Conservation (phyloP, 2,113 vertebrate species). For the Callionymus lyra region DNA sequence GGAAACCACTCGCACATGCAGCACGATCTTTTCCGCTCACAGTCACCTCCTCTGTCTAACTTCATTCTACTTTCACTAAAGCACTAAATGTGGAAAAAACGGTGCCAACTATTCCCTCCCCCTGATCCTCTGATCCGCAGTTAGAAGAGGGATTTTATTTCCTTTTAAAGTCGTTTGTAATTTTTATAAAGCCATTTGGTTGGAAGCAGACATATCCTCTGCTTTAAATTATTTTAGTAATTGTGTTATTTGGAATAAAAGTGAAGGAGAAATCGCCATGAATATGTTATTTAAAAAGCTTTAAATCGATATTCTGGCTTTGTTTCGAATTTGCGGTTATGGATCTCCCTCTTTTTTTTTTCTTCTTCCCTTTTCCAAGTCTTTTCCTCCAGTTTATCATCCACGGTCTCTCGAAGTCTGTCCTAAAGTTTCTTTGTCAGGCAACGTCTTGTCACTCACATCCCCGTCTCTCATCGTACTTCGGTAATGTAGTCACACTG, state of each 20-base stretch:
- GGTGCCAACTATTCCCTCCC: slow-evolving; percentile 4
- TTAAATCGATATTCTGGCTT: slow-evolving; percentile 43
- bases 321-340: slow-evolving; percentile 43
- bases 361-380: no score
- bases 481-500: slow-evolving; percentile 56
- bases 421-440: slow-evolving; percentile 39
- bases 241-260: slow-evolving; percentile 29
- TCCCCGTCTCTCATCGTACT: slow-evolving; percentile 32
- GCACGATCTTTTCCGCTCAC: slow-evolving; percentile 21
- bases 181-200: slow-evolving; percentile 39
- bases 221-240: slow-evolving; percentile 26
- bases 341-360: slow-evolving; percentile 2
- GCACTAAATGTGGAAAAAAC: slow-evolving; percentile 19
- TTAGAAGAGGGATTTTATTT: slow-evolving; percentile 18
- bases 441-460: slow-evolving; percentile 45
- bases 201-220: slow-evolving; percentile 20
- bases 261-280: slow-evolving; percentile 5
- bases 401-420: slow-evolving; percentile 7
- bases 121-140: slow-evolving; percentile 1
- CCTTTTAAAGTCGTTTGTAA: slow-evolving; percentile 33
- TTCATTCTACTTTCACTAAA: slow-evolving; percentile 5
- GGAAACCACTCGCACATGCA: slow-evolving; percentile 43
- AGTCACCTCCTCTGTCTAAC: slow-evolving; percentile 3
- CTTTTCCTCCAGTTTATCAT: slow-evolving; percentile 8
- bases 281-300: slow-evolving; percentile 29